Conservation (phyloP, 2,113 vertebrate species). For the Cryptomyrus ogoouensis region DNA sequence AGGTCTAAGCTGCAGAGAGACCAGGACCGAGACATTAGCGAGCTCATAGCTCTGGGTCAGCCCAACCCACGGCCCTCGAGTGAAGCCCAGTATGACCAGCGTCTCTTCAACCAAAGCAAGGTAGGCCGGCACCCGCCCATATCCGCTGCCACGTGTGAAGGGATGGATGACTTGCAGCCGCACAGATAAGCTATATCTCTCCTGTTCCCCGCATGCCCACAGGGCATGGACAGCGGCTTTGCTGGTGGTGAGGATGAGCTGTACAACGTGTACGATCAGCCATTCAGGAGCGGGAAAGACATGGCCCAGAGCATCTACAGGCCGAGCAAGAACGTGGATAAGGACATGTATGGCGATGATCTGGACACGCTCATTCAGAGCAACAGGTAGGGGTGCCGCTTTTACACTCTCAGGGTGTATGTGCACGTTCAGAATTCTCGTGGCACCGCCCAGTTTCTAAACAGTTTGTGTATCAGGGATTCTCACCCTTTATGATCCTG, state of each 20-base stretch:
- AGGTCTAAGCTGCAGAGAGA: constrained; percentile 95
- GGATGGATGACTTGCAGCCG: neutral
- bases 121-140: constrained; percentile 46
- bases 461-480: neutral
- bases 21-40: constrained; percentile 93
- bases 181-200: neutral
- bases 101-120: constrained; percentile 93
- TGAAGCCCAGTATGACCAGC: constrained; percentile 89
- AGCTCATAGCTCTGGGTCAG: constrained; percentile 85
- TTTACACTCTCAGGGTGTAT: neutral
- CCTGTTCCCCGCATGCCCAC: neutral
- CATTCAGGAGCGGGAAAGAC: constrained; percentile 82
- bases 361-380: constrained; percentile 83
- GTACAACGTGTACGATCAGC: constrained; percentile 93
- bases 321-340: constrained; percentile 86
- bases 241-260: constrained; percentile 89
- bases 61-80: constrained; percentile 82
- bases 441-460: neutral
- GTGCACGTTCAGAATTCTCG: neutral
- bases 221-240: constrained; percentile 98
- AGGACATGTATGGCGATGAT: constrained; percentile 79
- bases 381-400: constrained; percentile 68
- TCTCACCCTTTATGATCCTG: neutral
- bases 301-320: constrained; percentile 93
- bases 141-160: neutral